Percentiles rank a stretch among this genome's conserved stretches.
Conservation (phyloP, 1,140 invertebrate species). For the Drosophila sucinea region DNA sequence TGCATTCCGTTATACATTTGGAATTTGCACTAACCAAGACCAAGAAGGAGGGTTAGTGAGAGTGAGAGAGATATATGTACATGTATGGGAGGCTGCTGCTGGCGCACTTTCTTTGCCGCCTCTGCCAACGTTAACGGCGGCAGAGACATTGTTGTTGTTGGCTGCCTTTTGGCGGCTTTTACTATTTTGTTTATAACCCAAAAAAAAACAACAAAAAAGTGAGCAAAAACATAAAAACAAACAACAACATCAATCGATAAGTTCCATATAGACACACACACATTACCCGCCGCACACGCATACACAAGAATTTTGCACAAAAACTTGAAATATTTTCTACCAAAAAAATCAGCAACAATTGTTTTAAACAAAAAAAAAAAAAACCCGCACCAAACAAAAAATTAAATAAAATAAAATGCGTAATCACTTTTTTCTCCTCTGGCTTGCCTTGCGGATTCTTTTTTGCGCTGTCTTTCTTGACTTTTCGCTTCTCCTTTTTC, state of each 20-base stretch:
- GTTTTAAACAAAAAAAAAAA: neutral
- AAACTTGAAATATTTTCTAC: constrained; percentile 32
- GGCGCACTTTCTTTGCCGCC: constrained; percentile 64
- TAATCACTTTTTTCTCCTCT: constrained; percentile 60
- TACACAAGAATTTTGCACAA: constrained; percentile 14
- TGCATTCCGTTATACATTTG: constrained; percentile 32
- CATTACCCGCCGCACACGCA: constrained; percentile 16
- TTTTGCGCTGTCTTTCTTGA: constrained; percentile 27
- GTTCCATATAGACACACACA: constrained; percentile 19
- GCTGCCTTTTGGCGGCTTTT: constrained; percentile 69
- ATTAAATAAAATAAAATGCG: constrained; percentile 42
- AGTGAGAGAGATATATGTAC: neutral
- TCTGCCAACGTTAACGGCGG: constrained; percentile 27
- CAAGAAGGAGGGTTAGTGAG: constrained; percentile 2
- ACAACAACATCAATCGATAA: constrained; percentile 8
- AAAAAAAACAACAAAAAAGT: constrained; percentile 1
- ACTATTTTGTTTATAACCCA: constrained; percentile 54
- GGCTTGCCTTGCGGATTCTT: constrained; percentile 13
- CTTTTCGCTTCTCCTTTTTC: constrained; percentile 45
- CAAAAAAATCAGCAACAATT: constrained; percentile 24
- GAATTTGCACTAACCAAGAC: constrained; percentile 22
- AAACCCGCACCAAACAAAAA: neutral
- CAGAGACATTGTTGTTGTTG: constrained; percentile 7
- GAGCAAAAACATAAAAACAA: neutral
- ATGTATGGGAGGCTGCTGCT: constrained; percentile 21